phyloP scores from a whole-genome alignment of 2,888 invertebrate species.

The Subacronicta megacephala region DNA sequence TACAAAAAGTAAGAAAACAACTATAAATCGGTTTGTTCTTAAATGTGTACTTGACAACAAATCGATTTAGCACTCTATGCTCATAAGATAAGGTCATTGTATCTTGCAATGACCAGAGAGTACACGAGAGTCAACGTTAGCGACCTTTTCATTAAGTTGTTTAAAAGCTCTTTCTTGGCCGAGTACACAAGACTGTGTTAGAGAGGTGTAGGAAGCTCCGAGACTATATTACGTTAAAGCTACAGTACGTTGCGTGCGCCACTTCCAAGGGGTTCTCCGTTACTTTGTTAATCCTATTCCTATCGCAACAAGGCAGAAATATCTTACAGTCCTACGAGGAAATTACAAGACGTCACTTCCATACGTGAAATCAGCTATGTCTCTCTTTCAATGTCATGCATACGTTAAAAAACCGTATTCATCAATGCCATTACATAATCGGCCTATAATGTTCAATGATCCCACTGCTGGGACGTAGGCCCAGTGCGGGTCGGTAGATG shows the following conservation, averaged over 20 bases:
- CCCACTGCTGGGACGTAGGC: too few species aligned
- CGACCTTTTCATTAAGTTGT: too few species aligned
- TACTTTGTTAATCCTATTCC: conserved; percentile 39
- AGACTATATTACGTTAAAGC: conserved; percentile 52
- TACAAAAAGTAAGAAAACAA: background rate
- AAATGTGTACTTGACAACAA: background rate
- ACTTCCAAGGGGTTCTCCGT: conserved; percentile 47
- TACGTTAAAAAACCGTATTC: too few species aligned
- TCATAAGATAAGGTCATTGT: too few species aligned
- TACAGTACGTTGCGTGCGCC: conserved; percentile 45
- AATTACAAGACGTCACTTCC: background rate
- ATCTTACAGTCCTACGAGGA: background rate
- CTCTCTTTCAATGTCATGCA: background rate
- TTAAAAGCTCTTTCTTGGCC: background rate
- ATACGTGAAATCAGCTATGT: too few species aligned
- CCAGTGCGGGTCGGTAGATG: too few species aligned
- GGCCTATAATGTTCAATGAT: too few species aligned
- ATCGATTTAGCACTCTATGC: background rate
- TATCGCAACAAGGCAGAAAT: conserved; percentile 7
- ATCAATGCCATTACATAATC: too few species aligned
- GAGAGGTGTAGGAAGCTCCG: conserved; percentile 38
- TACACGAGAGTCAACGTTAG: too few species aligned
- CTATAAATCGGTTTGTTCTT: background rate
- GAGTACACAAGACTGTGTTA: conserved; percentile 1
- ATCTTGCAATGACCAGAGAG: background rate